Percentiles rank a stretch among this genome's conserved stretches.
Evolutionary conservation across 2,888 invertebrate species (phyloP).

Genomic region (Platycnemis pennipes): DNA sequence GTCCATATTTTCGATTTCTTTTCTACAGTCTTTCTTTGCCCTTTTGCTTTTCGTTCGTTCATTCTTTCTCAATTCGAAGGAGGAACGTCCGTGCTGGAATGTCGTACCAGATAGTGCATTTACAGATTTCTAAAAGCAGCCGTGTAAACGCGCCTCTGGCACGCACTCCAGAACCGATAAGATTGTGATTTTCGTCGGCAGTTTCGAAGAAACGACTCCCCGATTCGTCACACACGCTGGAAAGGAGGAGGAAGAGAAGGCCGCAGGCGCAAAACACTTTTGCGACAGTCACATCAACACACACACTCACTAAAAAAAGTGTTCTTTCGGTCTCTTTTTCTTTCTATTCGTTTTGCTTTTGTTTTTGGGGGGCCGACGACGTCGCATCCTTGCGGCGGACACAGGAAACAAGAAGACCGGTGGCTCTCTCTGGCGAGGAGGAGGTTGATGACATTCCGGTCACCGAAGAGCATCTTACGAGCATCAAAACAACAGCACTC

Average conservation of each 20-base stretch:
- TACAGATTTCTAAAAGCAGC: constrained; percentile 88
- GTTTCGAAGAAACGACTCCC: constrained; percentile 65
- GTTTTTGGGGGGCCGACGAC: background rate
- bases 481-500: background rate
- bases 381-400: background rate
- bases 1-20: background rate
- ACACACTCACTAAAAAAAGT: constrained; percentile 42
- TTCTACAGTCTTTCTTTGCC: constrained; percentile 4
- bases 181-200: constrained; percentile 70
- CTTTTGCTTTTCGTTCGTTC: background rate
- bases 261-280: background rate
- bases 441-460: constrained; percentile 3
- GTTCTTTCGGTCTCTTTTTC: too few species aligned
- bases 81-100: constrained; percentile 81
- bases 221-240: background rate
- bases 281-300: background rate
- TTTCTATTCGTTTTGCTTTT: too few species aligned
- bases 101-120: constrained; percentile 99
- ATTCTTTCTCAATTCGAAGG: background rate
- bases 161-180: constrained; percentile 90
- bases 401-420: background rate
- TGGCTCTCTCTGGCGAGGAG: background rate
- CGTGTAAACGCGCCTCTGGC: constrained; percentile 99
- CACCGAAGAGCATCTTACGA: background rate
- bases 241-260: constrained; percentile 40